Base-by-base conservation (phyloP, 2,888 invertebrate genomes). In the Psococerastis gibbosa region DNA sequence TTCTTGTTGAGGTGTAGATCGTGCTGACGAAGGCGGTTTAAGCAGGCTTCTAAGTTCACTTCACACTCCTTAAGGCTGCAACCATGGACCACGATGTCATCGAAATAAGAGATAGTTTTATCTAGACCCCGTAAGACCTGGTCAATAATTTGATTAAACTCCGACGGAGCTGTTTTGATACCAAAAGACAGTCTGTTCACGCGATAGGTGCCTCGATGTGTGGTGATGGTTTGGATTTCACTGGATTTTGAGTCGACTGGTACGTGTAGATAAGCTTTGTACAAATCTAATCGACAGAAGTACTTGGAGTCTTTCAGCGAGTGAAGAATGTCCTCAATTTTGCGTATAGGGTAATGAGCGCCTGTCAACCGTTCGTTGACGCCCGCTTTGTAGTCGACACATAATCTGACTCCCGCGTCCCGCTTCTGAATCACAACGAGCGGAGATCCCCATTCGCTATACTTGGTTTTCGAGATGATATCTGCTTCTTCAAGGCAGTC, bases 11-110 rank as follows among this genome's bases (percentile, higher is more conserved):
- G 22, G 16, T 44, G 41, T 13, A 46, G n/a, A 13, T 45, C 43
- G 20, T 42, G 34, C 35, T 47, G 32, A 20, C 41, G 31, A 41
- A 46, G 38, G 43, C 43, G n/a, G 3, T 45, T 13, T 15, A 41
- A 35, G n/a, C 9, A 31, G 9, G 31, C 31, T 11, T 11, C 9
- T 31, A 31, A 31, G 9, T 17, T 4, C 5, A 3, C 33, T 27
- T 45, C 9, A 27, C 45, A 47, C 45, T 49, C 27, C 34, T 47
- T 20, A 16, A 15, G 16, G 8, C 45, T 43, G 15, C 9, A 17
- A 23, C 48, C 46, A 22, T 49, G 45, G 16, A 49, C 38, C 11
- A 48, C 38, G 3, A 49, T 43, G 13, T 51, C 49, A 32, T 50
- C 50, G 38, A 31, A 3, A 46, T 9, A 45, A 17, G 32, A 9